A percentile compares a stretch with the other conserved stretches of the same genome.
Evolutionary conservation across 2,797 vertebrate genomes (phyloP).

Genomic region (Distichodus sexfasciatus): DNA sequence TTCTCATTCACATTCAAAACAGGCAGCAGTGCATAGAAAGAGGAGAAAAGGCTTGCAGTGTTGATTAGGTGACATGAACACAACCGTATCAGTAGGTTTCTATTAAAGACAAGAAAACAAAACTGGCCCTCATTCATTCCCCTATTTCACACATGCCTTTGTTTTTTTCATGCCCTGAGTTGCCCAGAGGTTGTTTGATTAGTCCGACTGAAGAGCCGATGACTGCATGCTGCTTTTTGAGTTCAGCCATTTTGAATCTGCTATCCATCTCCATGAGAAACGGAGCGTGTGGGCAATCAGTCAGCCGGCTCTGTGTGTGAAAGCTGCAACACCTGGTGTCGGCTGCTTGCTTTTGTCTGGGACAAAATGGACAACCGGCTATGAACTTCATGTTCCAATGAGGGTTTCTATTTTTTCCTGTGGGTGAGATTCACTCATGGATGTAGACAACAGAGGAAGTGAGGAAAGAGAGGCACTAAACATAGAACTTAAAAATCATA

Average conservation of each 20-base stretch:
- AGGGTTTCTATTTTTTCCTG: not conserved
- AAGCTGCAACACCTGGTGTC: slow-evolving; percentile 27
- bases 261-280: slow-evolving; percentile 58
- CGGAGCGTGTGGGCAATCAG: slow-evolving; percentile 58
- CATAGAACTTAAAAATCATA: too few relatives aligned
- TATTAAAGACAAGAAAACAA: slow-evolving; percentile 4
- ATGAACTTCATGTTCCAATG: slow-evolving; percentile 5
- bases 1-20: slow-evolving; percentile 45
- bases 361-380: slow-evolving; percentile 10
- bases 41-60: slow-evolving; percentile 8
- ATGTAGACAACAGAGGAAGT: not conserved
- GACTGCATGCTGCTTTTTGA: slow-evolving; percentile 33
- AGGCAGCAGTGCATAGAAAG: slow-evolving; percentile 29
- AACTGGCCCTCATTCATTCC: not conserved
- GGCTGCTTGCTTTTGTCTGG: slow-evolving; percentile 18
- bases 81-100: slow-evolving; percentile 14
- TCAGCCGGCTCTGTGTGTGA: slow-evolving; percentile 47
- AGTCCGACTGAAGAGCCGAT: slow-evolving; percentile 18
- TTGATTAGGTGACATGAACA: slow-evolving; percentile 12
- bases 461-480: slow-evolving; percentile 10
- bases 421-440: not conserved
- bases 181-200: slow-evolving; percentile 30
- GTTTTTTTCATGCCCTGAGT: slow-evolving; percentile 13
- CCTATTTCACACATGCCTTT: slow-evolving; percentile 22
- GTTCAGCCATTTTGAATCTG: slow-evolving; percentile 50